Evolutionary conservation across 2,888 invertebrate genomes (phyloP).

Genomic region (Apoda limacodes): DNA sequence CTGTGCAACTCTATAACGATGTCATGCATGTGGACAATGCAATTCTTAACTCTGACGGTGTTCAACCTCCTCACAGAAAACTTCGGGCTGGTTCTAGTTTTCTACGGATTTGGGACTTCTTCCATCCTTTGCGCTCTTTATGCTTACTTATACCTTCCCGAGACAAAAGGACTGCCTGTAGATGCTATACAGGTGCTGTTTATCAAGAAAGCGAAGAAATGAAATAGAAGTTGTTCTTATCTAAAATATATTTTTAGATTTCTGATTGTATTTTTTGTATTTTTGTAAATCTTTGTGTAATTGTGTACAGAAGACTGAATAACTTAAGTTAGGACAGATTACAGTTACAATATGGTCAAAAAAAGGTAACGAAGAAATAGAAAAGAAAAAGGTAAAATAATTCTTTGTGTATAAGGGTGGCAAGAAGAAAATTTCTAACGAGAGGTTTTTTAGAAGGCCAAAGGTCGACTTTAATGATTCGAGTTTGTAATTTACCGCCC

Average conservation of each 20-base stretch:
- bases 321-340: no score
- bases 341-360: no score
- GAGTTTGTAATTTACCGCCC: no score
- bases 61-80: constrained; percentile 42
- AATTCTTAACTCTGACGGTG: constrained; percentile 44
- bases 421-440: no score
- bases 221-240: background rate
- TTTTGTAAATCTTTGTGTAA: no score
- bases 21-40: constrained; percentile 41
- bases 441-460: no score
- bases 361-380: no score
- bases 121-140: constrained; percentile 43
- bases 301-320: no score
- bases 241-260: background rate
- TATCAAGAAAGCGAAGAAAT: constrained; percentile 25
- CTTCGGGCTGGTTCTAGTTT: constrained; percentile 43
- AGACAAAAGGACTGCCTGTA: constrained; percentile 53
- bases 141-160: constrained; percentile 45
- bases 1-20: constrained; percentile 39
- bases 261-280: no score
- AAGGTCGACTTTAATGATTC: no score
- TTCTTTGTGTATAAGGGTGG: no score
- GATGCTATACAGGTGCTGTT: constrained; percentile 45
- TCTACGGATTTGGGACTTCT: constrained; percentile 43
- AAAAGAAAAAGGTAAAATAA: no score